Evolutionary conservation across 1,140 invertebrate species (phyloP).

Genomic region (Penaeus indicus): DNA sequence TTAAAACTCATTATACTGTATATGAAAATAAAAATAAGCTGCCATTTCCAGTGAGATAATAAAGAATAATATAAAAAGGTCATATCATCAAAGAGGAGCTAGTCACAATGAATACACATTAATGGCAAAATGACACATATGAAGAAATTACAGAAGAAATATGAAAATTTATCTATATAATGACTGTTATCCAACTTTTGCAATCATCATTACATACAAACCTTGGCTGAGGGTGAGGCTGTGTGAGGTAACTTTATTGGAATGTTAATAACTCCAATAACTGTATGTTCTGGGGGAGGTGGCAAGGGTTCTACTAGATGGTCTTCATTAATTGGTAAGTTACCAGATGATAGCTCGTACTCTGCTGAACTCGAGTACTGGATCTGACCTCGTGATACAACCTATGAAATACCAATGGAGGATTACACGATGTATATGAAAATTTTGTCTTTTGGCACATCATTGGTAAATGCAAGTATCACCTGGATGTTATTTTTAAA

Average conservation of each 20-base stretch:
- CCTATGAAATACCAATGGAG: neutral
- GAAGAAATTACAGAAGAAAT: too few relatives aligned
- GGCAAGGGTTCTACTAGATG: neutral
- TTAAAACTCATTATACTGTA: neutral
- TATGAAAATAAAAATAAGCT: too few relatives aligned
- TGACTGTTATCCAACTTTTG: too few relatives aligned
- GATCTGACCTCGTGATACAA: constrained; percentile 16
- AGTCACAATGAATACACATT: too few relatives aligned
- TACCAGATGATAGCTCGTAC: neutral
- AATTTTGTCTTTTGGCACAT: neutral
- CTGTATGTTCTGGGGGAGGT: neutral
- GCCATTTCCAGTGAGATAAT: too few relatives aligned
- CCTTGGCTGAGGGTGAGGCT: constrained; percentile 18
- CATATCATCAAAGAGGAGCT: too few relatives aligned
- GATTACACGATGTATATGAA: neutral
- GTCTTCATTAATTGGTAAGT: neutral
- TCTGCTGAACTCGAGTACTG: neutral
- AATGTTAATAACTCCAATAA: neutral
- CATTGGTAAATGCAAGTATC: neutral
- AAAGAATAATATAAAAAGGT: too few relatives aligned
- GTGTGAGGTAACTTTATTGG: neutral
- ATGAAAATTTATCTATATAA: too few relatives aligned
- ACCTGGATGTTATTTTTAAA: neutral
- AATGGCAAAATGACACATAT: too few relatives aligned
- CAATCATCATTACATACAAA: neutral